phyloP scores from a whole-genome alignment of 2,888 invertebrate species.

The Eledona agricola region DNA sequence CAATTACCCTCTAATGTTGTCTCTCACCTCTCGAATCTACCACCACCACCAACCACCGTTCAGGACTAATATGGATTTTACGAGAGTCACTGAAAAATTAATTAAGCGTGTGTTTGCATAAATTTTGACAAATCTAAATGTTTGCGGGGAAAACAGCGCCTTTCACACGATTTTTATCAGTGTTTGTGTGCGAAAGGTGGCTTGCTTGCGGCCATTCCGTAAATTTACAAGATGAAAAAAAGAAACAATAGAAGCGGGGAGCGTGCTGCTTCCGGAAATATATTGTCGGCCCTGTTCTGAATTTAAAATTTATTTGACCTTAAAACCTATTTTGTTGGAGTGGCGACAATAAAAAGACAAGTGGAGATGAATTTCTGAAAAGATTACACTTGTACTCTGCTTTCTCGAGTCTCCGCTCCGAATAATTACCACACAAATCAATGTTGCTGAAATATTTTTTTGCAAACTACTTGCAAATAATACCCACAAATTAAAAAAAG shows the following conservation, averaged over 20 bases:
- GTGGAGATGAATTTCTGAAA: too few relatives aligned
- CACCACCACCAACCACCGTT: not conserved
- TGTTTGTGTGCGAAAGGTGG: constrained; percentile 29
- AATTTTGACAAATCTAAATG: constrained; percentile 29
- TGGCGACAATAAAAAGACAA: constrained; percentile 3
- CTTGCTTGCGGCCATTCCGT: constrained; percentile 33
- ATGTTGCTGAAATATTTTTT: too few relatives aligned
- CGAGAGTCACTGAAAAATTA: not conserved
- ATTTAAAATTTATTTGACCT: constrained; percentile 38
- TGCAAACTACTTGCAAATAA: too few relatives aligned
- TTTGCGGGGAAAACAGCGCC: constrained; percentile 33
- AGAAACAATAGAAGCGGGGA: constrained; percentile 32
- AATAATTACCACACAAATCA: too few relatives aligned
- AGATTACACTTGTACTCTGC: too few relatives aligned
- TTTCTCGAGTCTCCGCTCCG: too few relatives aligned
- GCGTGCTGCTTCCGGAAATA: constrained; percentile 30
- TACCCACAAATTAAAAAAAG: too few relatives aligned
- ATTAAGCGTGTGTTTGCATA: constrained; percentile 14
- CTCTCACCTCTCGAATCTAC: constrained; percentile 8
- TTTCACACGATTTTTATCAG: constrained; percentile 41
- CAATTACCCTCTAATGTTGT: constrained; percentile 21
- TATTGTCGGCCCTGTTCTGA: constrained; percentile 35
- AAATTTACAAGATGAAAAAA: constrained; percentile 38
- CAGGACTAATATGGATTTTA: constrained; percentile 4
- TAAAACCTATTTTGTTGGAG: constrained; percentile 25